Base-by-base conservation (phyloP, 2,888 invertebrate species). In the Agrotis clavis region DNA sequence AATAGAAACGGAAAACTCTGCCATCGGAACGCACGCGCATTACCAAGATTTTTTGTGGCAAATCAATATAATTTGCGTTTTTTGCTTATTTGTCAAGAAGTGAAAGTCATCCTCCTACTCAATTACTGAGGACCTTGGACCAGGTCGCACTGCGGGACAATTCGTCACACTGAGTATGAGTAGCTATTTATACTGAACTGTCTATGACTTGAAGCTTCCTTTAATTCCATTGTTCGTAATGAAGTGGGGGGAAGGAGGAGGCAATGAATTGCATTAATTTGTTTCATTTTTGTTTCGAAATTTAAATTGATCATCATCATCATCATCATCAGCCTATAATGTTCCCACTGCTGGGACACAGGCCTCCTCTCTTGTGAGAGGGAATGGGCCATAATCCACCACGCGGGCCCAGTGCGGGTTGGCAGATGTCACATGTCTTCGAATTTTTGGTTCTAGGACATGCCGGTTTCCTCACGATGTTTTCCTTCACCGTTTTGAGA, bases 41-140 rank as follows among this genome's bases (percentile, higher is more conserved):
- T 67, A 59, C 71, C 45, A 65, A 53, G 53, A 19, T 63, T 72
- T 85, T 86, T 86, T 73, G 61, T 11, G 4, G 4, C 48, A 47
- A 56, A n/a, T 62, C 69, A 75, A 61, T 75, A 80, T 64, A 79
- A 81, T 79, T 85, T 82, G 53, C 47, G 62, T 87, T 90, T 90
- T 89, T 87, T 89, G 82, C 72, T 60, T 18, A 75, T 74, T 74
- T 70, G 16, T 41, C 65, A 61, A 75, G 85, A 86, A 88, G 90
- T 87, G 90, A 90, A 90, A 90, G 90, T 90, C 90, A 90, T 90
- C 87, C 78, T 85, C 67, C 70, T 41, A 75, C 67, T 78, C 81
- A 87, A 86, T 89, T 87, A 84, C 73, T 30, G 50, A 1, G 47
- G 83, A 74, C 91, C 90, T 90, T 89, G 89, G 64, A 51, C 60